Conservation (phyloP, 2,797 vertebrate genomes). For the Protonibea diacanthus region DNA sequence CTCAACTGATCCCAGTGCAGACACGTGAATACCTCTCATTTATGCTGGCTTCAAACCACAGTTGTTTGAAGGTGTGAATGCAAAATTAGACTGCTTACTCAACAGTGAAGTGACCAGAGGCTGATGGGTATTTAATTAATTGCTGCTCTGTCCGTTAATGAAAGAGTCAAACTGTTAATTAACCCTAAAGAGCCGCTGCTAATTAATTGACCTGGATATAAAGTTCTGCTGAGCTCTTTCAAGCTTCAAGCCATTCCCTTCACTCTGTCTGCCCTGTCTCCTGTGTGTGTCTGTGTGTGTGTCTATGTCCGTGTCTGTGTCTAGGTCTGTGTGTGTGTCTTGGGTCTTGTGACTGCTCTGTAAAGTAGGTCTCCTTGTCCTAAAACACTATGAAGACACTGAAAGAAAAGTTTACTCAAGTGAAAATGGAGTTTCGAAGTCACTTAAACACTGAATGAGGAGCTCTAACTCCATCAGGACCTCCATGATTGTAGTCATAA, state of each 20-base stretch:
- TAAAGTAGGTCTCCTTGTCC: conserved; percentile 75
- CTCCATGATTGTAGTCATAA: background rate
- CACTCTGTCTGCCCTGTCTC: background rate
- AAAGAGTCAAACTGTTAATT: conserved; percentile 43
- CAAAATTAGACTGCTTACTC: background rate
- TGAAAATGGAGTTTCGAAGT: conserved; percentile 9
- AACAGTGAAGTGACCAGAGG: background rate
- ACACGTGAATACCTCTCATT: background rate
- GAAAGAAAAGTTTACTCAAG: conserved; percentile 6
- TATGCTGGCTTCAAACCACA: background rate
- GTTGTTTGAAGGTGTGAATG: background rate
- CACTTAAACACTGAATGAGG: background rate
- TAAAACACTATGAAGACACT: conserved; percentile 36
- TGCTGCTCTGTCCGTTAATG: background rate
- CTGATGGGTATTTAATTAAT: conserved; percentile 34
- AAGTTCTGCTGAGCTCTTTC: background rate
- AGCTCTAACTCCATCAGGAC: background rate
- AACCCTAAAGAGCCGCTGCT: conserved; percentile 4
- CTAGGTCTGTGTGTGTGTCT: background rate
- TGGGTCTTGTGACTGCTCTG: conserved; percentile 69
- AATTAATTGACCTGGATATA: conserved; percentile 15
- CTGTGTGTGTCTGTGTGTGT: background rate
- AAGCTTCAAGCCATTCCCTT: background rate
- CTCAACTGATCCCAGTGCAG: background rate
- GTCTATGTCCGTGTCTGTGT: background rate